A percentile compares a stretch with the other conserved stretches of the same genome.
phyloP scores from a whole-genome alignment of 1,140 invertebrate species.

The Zaprionus lachaisei region DNA sequence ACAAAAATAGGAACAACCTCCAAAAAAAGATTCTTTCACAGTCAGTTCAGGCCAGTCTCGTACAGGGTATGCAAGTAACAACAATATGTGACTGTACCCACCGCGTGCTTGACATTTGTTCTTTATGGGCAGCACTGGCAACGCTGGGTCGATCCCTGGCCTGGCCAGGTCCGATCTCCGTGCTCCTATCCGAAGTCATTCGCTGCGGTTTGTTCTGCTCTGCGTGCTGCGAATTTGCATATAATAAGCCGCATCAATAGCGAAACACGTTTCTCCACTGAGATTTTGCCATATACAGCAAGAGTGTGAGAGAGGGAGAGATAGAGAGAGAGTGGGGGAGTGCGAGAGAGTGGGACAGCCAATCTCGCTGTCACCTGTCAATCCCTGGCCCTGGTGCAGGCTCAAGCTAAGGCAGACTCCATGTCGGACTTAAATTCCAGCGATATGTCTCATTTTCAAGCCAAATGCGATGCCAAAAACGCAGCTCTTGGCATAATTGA shows the following conservation, averaged over 20 bases:
- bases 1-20: not conserved
- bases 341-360: conserved; percentile 14
- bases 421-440: conserved; percentile 60
- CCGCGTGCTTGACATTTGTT: conserved; percentile 71
- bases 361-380: conserved; percentile 74
- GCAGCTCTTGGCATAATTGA: conserved; percentile 53
- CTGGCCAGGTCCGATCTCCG: no score
- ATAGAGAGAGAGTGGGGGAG: conserved; percentile 13
- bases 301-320: conserved; percentile 19
- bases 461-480: conserved; percentile 38
- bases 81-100: conserved; percentile 43
- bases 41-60: no score
- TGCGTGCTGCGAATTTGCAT: conserved; percentile 78
- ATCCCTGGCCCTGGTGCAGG: conserved; percentile 47
- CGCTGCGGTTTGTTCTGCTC: conserved; percentile 54
- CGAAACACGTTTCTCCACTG: conserved; percentile 69
- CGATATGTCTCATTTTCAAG: conserved; percentile 82
- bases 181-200: conserved; percentile 16
- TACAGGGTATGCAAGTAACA: conserved; percentile 25
- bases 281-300: conserved; percentile 64
- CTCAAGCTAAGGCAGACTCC: conserved; percentile 37
- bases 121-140: conserved; percentile 76
- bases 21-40: no score
- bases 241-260: conserved; percentile 84
- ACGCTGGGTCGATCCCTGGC: conserved; percentile 22